Evolutionary conservation across 2,888 invertebrate genomes (phyloP), one percentile per base, ranked within the genome.

Genomic region (Yponomeuta evonymella): DNA sequence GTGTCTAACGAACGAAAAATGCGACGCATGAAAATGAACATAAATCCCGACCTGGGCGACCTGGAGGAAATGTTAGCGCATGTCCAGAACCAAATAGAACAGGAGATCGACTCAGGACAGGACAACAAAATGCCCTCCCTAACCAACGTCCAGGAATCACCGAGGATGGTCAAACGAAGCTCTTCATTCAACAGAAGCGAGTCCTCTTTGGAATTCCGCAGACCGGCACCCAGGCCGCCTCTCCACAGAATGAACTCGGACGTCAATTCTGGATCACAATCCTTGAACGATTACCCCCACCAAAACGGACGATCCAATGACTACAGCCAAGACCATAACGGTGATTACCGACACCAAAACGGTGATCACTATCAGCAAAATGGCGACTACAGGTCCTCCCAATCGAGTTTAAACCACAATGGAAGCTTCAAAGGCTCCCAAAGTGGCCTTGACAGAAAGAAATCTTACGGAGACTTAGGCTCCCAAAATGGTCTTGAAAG

Each of bases 31-130:
- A 90, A 88, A 74, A 77, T 90, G 76, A 88, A 83, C 51, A 75
- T 89, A 11, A 88, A 90, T 74, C 92, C 92, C 2, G 92, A 93
- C 75, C 74, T 93, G 66, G 91, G 90, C 0, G 93, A 93, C 71
- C 73, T 93, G 11, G 93, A 93, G 72, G 91, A 92, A 74, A 92
- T 93, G 93, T 77, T 93, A 30, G 92, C 92, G 0, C 86, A 89
- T 74, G 92, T 93, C 1, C 92, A 92, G 72, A 88, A 83, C 0
- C 92, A 93, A 72, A 74, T 93, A 8, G 92, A 93, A 74, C 83
- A 90, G 71, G 93, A 93, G 75, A 91, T 93, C 0, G 91, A 89
- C 62, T 69, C 87, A 70, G 90, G 90, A 72, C 87, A 83, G 67
- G 90, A 90, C 62, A 78, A 82, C 2, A 90, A 85, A 72, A 85